Percentiles rank a stretch among this genome's conserved stretches.
phyloP scores from a whole-genome alignment of 2,888 invertebrate species.

The Tetragonisca angustula region DNA sequence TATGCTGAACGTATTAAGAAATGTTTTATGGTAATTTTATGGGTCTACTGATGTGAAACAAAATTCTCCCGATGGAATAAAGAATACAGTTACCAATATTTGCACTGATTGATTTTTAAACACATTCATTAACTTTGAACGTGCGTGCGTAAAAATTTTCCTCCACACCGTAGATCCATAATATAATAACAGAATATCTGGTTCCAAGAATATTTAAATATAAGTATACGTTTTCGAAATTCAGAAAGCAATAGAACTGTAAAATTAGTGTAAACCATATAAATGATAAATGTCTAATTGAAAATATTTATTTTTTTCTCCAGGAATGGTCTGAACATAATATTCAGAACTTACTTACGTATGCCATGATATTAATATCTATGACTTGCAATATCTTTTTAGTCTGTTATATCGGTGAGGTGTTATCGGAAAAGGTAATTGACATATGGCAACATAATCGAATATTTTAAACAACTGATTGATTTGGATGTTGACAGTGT shows the following conservation, averaged over 20 bases:
- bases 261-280: background rate
- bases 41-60: background rate
- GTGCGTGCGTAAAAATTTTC: background rate
- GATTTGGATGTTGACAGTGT: slow-evolving; percentile 61
- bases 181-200: background rate
- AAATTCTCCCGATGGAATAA: background rate
- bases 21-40: background rate
- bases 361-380: slow-evolving; percentile 52
- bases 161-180: background rate
- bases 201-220: background rate
- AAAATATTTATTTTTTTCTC: slow-evolving; percentile 1
- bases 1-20: slow-evolving; percentile 33
- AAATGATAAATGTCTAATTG: background rate
- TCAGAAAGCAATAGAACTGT: background rate
- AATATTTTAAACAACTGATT: background rate
- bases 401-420: slow-evolving; percentile 65
- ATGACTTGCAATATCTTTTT: slow-evolving; percentile 65
- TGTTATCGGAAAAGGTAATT: slow-evolving; percentile 65
- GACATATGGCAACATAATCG: background rate
- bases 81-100: background rate
- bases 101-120: background rate
- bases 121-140: background rate
- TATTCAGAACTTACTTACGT: slow-evolving; percentile 32
- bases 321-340: slow-evolving; percentile 57
- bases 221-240: background rate